Evolutionary conservation across 2,113 vertebrate genomes (phyloP).

Genomic region (Percopsis transmontana): DNA sequence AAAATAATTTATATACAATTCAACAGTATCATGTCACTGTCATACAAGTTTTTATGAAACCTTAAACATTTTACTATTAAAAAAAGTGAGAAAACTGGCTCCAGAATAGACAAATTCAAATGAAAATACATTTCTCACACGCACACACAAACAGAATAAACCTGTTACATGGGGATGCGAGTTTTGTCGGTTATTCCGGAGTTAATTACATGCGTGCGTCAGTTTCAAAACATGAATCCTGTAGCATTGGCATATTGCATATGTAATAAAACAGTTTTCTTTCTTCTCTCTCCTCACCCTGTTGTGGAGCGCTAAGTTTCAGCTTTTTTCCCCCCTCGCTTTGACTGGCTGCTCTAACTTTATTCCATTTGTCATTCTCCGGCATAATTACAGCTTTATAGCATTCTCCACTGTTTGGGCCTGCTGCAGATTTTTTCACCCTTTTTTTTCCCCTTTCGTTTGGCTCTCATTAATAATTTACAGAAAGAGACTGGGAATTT

Average conservation of each 20-base stretch:
- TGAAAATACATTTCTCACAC: too few species aligned
- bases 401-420: slow-evolving; percentile 42
- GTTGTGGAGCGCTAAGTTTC: slow-evolving; percentile 47
- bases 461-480: slow-evolving; percentile 73
- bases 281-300: slow-evolving; percentile 9
- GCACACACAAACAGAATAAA: too few species aligned
- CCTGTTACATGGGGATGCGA: too few species aligned
- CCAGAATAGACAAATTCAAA: too few species aligned
- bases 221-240: not conserved
- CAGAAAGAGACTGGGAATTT: slow-evolving; percentile 65
- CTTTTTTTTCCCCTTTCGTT: slow-evolving; percentile 51
- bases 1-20: too few species aligned
- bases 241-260: slow-evolving; percentile 36
- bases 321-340: slow-evolving; percentile 33
- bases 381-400: slow-evolving; percentile 68
- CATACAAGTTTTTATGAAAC: too few species aligned
- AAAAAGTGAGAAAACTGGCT: too few species aligned
- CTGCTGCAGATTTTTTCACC: slow-evolving; percentile 34
- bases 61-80: too few species aligned
- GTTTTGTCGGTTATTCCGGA: too few species aligned
- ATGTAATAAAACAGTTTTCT: slow-evolving; percentile 45
- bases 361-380: slow-evolving; percentile 65
- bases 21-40: too few species aligned
- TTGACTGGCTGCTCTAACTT: slow-evolving; percentile 62
- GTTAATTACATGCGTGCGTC: slow-evolving; percentile 35